Evolutionary conservation across 2,888 invertebrate genomes (phyloP).

Genomic region (Epistrophella euchroma): DNA sequence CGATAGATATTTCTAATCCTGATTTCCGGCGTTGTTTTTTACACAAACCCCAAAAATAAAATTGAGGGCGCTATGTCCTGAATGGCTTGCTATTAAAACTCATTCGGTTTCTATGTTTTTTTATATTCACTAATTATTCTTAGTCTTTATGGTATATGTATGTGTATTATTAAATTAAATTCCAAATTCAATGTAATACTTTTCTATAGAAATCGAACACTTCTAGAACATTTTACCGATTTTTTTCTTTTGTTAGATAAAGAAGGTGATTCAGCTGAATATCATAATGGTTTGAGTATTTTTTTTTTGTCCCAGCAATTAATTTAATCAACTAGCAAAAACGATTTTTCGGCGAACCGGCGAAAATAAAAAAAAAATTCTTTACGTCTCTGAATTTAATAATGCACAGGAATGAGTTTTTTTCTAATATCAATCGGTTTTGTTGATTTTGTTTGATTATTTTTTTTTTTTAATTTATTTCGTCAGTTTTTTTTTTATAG

Average conservation of each 20-base stretch:
- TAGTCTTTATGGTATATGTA: not conserved
- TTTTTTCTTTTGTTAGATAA: not conserved
- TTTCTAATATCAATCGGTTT: conserved; percentile 3
- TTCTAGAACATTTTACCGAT: not conserved
- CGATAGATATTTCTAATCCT: not conserved
- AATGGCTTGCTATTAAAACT: not conserved
- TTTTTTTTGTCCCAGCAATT: not conserved
- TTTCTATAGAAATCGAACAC: not conserved
- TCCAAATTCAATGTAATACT: not conserved
- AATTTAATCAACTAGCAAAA: not conserved
- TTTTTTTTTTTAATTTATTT: conserved; percentile 2
- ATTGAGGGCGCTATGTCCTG: conserved; percentile 5
- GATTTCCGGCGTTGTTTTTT: not conserved
- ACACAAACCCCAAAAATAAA: not conserved
- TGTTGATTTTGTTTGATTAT: conserved; percentile 6
- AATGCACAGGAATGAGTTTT: not conserved
- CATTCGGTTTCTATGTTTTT: not conserved
- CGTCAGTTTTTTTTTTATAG: conserved; percentile 20
- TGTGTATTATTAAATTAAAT: not conserved
- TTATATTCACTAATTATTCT: not conserved
- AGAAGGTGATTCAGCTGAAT: not conserved
- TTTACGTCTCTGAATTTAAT: not conserved
- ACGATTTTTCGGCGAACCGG: not conserved
- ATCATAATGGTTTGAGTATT: conserved; percentile 3
- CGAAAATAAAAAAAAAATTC: not conserved